Evolutionary conservation across 2,113 vertebrate genomes (phyloP), one percentile per base, ranked within the genome.

Genomic region (Calyptomena viridis): DNA sequence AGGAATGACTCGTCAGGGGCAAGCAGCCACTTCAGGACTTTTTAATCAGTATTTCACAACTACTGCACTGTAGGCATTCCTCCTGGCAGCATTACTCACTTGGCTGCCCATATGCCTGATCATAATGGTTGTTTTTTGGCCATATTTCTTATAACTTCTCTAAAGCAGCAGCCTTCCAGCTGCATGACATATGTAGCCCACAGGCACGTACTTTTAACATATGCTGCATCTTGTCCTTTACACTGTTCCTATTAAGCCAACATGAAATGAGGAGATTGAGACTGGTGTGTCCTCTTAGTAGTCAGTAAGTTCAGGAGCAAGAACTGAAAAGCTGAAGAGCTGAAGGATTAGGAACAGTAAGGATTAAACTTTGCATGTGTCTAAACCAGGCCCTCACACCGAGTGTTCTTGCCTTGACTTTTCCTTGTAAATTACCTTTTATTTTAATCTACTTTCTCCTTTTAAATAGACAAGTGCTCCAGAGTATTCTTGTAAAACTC

Each of bases 31-130:
- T 79, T 93, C 14, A 77, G 78, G 63, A 71, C 74, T 80, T 93
- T 60, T 83, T 62, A 91, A 85, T 85, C 68, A 71, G 67, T 35
- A 62, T 90, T 95, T 91, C 78, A 67, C 89, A 82, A 89, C 53
- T 83, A 81, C 71, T 87, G 62, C 71, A 69, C 80, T 46, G 58
- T 68, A 91, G 89, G 59, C 75, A 73, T 83, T 90, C 56, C 87
- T 84, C 39, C 75, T 86, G 87, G 82, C 75, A 86, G 59, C 33
- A 21, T 31, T 62, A 50, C 37, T 88, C 67, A 71, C 59, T 94
- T 77, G 71, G 71, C 89, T 88, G 91, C 64, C 85, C 30, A 23
- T 24, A 66, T 8, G 14, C 63, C 63, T 83, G 49, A 52, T 60
- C 8, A 2, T 28, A 86, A 88, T 23, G 60, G 28, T 3, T 72